Base-by-base conservation (phyloP, 2,888 invertebrate genomes). In the Pelosia muscerda region DNA sequence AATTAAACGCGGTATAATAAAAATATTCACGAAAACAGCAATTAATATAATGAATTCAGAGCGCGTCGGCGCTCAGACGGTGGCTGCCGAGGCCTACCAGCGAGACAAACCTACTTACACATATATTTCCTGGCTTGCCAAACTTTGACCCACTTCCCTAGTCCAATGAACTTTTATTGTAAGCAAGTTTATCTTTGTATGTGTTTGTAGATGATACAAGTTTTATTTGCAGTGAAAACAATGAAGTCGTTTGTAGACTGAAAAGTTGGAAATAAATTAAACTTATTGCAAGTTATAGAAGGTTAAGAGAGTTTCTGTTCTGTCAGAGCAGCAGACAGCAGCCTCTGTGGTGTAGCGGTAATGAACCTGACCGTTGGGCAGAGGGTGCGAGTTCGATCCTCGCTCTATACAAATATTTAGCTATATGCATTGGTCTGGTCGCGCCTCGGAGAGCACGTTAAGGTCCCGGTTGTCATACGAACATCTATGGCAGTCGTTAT, bases 141-240 rank as follows among this genome's bases (percentile, higher is more conserved):
- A 93, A 80, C 79, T 79, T 80, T 80, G 94, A 93, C 94, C 93
- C 74, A 93, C 85, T 80, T 92, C 90, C 66, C 23, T 66, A 66
- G 80, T 78, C 83, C 79, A 78, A 85, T 83, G 84, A 90, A 90
- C 90, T 92, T 93, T 91, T 91, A 87, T 85, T 84, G 84, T 82
- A 72, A n/a, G 25, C 34, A 26, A 42, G 25, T 66, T 65, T 34
- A 15, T 22, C 28, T n/a, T 49, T 57, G 42, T 42, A 57, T 22
- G 56, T 56, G 57, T 15, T 28, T 23, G 23, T 54, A 26, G 22
- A 13, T 49, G 9, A 23, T n/a, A 62, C 38, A 55, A 56, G 23
- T 19, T 38, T 42, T 61, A 5, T 49, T 61, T 6, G 26, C 15
- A 49, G 15, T n/a, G 56, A 56, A 56, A 56, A 57, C 34, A 15